These are phyloP conservation scores for Nibea albiflora DNA, from an alignment of 2,113 vertebrate species.

Conservation along the genomic window DNA sequence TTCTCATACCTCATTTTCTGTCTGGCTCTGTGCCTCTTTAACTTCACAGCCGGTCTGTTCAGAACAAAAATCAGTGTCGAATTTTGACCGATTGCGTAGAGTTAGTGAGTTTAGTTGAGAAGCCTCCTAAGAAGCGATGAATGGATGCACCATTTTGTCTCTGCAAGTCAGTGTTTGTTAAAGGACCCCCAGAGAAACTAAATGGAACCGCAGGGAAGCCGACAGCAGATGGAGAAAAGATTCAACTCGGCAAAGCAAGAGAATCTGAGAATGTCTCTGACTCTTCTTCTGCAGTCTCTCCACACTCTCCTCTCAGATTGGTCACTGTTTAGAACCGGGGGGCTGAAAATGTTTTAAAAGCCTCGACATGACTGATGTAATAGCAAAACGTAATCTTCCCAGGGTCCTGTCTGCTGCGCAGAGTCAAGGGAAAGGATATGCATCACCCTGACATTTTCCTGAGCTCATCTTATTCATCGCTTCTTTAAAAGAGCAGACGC, in stretches of 20 bases:
- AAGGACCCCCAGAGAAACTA: background rate
- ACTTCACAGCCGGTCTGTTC: background rate
- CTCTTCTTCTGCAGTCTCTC: background rate
- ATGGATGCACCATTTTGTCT: background rate
- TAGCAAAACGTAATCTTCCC: background rate
- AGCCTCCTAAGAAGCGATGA: background rate
- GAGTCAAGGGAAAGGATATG: slow-evolving; percentile 37
- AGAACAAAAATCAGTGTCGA: background rate
- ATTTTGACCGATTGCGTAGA: too few relatives aligned
- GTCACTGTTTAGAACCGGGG: background rate
- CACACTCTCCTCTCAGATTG: background rate
- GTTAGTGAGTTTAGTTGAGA: background rate
- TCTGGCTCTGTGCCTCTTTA: background rate
- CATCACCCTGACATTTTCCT: slow-evolving; percentile 51
- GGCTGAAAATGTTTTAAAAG: slow-evolving; percentile 17
- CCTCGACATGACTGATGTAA: slow-evolving; percentile 5
- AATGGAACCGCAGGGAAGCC: background rate
- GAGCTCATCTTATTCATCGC: slow-evolving; percentile 41
- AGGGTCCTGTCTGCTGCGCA: slow-evolving; percentile 5
- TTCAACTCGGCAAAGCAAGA: background rate
- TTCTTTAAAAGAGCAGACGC: background rate
- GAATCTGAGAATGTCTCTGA: background rate
- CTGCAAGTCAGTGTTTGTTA: background rate
- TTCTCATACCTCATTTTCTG: background rate
- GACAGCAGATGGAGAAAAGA: slow-evolving; percentile 23